A percentile compares a stretch with the other conserved stretches of the same genome.
Conservation (phyloP, 2,888 invertebrate genomes). For the Hypsopygia costalis region DNA sequence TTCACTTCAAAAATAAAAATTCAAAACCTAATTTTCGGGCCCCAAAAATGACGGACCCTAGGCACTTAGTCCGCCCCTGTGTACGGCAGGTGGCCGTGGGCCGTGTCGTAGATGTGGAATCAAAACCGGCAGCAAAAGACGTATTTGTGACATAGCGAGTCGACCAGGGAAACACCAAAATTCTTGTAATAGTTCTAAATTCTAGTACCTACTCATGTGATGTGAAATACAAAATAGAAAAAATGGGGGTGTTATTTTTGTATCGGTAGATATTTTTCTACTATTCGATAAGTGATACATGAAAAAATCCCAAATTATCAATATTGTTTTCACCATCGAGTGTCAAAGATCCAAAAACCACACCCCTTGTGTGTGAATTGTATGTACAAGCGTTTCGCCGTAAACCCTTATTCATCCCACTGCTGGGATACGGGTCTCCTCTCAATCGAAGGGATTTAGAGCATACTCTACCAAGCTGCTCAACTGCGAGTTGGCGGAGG, state of each 20-base stretch:
- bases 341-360: conserved; percentile 5
- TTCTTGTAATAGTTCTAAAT: conserved; percentile 15
- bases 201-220: conserved; percentile 8
- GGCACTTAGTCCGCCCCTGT: no score
- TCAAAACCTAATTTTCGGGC: no score
- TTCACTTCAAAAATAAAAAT: no score
- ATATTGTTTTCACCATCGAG: not conserved
- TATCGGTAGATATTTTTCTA: conserved; percentile 10
- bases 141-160: conserved; percentile 32
- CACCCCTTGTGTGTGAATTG: conserved; percentile 1
- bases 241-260: conserved; percentile 12
- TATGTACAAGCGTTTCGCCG: no score
- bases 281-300: conserved; percentile 1
- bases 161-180: conserved; percentile 17
- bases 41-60: no score
- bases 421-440: no score
- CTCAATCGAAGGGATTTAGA: no score
- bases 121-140: conserved; percentile 20
- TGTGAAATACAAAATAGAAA: conserved; percentile 7
- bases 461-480: no score
- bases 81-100: not conserved
- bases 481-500: no score
- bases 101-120: conserved; percentile 4
- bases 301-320: conserved; percentile 4
- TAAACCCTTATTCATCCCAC: no score